A percentile compares a stretch with the other conserved stretches of the same genome.
Evolutionary conservation across 2,888 invertebrate species (phyloP).

Genomic region (Marronus borbonicus): DNA sequence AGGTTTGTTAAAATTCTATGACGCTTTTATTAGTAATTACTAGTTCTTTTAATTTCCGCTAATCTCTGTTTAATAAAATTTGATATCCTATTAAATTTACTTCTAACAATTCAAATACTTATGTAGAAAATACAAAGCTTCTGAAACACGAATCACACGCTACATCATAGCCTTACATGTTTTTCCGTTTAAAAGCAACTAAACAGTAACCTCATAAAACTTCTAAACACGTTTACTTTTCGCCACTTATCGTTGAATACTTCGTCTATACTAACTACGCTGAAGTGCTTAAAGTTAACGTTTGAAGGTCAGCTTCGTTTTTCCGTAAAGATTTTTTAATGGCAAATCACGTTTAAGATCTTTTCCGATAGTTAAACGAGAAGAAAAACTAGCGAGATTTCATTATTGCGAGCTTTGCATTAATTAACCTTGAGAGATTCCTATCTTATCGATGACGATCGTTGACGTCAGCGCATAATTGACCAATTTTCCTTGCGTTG

Average conservation of each 20-base stretch:
- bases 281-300: background rate
- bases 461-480: slow-evolving; percentile 28
- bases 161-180: background rate
- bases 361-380: slow-evolving; percentile 5
- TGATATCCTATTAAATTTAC: too few relatives aligned
- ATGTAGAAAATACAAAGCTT: too few relatives aligned
- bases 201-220: slow-evolving; percentile 12
- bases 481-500: slow-evolving; percentile 20
- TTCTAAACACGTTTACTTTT: background rate
- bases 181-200: background rate
- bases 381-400: slow-evolving; percentile 1
- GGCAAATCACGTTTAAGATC: background rate
- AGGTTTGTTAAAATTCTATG: too few relatives aligned
- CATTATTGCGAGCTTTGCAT: slow-evolving; percentile 22
- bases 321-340: slow-evolving; percentile 9
- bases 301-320: slow-evolving; percentile 4
- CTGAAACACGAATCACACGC: background rate
- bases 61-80: too few relatives aligned
- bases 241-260: background rate
- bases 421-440: slow-evolving; percentile 43
- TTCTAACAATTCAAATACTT: too few relatives aligned
- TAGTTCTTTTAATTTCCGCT: too few relatives aligned
- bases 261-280: background rate
- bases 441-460: slow-evolving; percentile 20
- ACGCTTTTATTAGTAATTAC: too few relatives aligned